phyloP scores from a whole-genome alignment of 2,113 vertebrate species.

The Alces alces region DNA sequence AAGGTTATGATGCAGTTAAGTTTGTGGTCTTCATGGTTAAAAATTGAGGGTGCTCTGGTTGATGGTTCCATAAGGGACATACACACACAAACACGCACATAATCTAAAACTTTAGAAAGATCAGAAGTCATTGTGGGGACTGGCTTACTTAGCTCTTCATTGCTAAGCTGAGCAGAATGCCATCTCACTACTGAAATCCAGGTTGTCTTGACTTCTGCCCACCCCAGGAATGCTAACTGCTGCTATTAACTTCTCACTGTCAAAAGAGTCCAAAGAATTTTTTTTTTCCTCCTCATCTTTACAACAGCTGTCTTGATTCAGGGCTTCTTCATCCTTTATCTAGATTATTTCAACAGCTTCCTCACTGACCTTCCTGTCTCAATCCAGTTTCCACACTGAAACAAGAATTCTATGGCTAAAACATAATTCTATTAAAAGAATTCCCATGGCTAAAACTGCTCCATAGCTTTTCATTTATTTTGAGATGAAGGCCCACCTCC shows the following conservation, averaged over 20 bases:
- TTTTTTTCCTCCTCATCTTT: neutral
- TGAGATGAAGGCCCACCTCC: neutral
- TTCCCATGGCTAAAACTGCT: neutral
- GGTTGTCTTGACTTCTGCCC: neutral
- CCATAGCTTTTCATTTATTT: neutral
- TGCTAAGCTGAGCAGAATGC: neutral
- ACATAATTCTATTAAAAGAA: neutral
- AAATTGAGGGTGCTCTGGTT: neutral
- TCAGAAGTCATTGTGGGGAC: neutral
- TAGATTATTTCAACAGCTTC: neutral
- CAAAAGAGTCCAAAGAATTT: neutral
- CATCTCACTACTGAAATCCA: neutral
- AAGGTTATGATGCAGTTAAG: neutral
- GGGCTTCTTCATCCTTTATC: neutral
- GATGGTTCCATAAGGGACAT: neutral
- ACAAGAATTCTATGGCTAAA: neutral
- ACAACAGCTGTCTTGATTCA: neutral
- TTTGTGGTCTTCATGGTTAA: neutral
- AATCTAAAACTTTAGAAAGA: neutral
- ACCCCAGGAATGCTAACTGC: neutral
- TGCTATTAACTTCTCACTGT: fast-evolving
- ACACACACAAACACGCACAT: neutral
- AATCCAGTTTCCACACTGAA: neutral
- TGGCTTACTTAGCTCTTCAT: neutral
- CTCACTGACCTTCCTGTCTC: neutral